Evolutionary conservation across 2,113 vertebrate species (phyloP), one percentile per base, ranked within the genome.

Genomic region (Heliornis fulica): DNA sequence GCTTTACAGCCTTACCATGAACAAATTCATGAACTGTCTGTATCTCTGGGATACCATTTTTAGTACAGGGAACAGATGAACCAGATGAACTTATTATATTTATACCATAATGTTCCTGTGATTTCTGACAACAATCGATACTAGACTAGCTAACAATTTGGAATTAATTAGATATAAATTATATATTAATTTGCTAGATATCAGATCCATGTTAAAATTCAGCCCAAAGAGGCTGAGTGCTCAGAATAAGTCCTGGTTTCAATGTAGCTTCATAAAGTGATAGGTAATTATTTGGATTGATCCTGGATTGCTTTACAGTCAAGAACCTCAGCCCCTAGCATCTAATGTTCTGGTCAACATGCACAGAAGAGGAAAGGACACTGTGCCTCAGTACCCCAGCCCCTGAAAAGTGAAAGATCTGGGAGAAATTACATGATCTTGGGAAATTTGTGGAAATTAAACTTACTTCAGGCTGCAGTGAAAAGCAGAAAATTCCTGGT

Each of bases 61-160:
- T 88, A 95, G 66, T 80, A 90, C 23, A 70, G 36, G 15, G 54
- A 91, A 85, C 81, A 89, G 45, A 84, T 41, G 54, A 94, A 81
- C 15, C 34, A 74, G 54, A 66, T 66, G 9, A 89, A 89, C 71
- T 70, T 54, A 51, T 50, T 83, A 51, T 82, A 72, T 94, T 94
- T 93, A 59, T 83, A 72, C 11, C 12, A 54, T 50, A 74, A 66
- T 60, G 41, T 53, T 85, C 20, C 54, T 94, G n/a, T 31, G 26
- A 69, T 80, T 23, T 28, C 34, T 88, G 51, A 90, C 26, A 86
- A 85, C 19, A 91, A 80, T 20, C 77, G 32, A 72, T 66, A 83
- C 41, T 87, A 80, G 13, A 90, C 50, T 50, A 88, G 25, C 11
- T 66, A 80, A 66, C 16, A 50, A 18, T 77, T 80, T 88, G 8